These are phyloP conservation scores for Netelia inedita DNA, from an alignment of 2,888 invertebrate genomes.

Conservation along the genomic window DNA sequence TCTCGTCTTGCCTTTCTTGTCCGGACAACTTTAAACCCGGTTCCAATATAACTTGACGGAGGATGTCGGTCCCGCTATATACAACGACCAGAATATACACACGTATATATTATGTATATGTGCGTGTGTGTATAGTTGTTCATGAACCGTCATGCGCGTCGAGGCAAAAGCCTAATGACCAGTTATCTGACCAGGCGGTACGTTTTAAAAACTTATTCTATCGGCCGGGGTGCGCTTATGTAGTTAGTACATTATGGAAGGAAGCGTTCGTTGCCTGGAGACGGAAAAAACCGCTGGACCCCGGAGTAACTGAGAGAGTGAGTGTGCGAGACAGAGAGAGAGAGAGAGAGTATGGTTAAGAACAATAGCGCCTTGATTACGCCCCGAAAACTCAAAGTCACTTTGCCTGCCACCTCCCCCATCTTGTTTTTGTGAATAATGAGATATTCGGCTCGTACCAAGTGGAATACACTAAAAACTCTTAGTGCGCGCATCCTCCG, in stretches of 20 bases:
- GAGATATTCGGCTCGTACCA: constrained; percentile 34
- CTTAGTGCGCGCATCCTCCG: not conserved
- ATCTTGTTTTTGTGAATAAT: constrained; percentile 11
- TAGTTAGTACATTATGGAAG: constrained; percentile 9
- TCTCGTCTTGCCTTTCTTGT: constrained; percentile 64
- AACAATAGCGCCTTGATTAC: constrained; percentile 64
- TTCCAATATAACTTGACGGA: constrained; percentile 60
- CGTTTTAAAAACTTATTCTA: constrained; percentile 46
- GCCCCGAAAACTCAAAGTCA: constrained; percentile 55
- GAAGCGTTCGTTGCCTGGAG: not conserved
- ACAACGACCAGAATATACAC: constrained; percentile 19
- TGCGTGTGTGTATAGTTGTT: constrained; percentile 5
- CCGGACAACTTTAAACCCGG: constrained; percentile 63
- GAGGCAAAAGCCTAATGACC: constrained; percentile 63
- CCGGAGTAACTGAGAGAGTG: too few species aligned
- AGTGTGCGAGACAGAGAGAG: too few species aligned
- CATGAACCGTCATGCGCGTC: constrained; percentile 41
- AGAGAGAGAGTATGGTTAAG: constrained; percentile 16
- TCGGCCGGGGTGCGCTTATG: constrained; percentile 30
- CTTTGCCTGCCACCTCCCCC: not conserved
- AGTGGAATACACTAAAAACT: not conserved
- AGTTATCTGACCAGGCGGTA: constrained; percentile 49
- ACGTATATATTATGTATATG: not conserved
- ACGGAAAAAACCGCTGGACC: constrained; percentile 9
- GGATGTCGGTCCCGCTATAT: constrained; percentile 67